Evolutionary conservation across 2,888 invertebrate species (phyloP).

Genomic region (Marasmarcha lunaedactyla): DNA sequence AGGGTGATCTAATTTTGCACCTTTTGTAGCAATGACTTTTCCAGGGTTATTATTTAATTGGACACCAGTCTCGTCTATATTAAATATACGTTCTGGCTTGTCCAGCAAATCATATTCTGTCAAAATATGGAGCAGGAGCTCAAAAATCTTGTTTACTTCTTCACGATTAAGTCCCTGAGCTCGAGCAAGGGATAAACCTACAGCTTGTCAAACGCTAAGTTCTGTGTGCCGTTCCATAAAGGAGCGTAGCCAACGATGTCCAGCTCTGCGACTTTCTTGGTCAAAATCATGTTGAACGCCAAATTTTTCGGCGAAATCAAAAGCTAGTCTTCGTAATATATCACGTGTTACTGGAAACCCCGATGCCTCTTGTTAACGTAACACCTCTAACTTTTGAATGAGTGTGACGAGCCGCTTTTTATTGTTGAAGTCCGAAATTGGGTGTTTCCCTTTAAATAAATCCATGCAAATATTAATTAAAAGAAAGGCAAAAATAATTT

Average conservation of each 20-base stretch:
- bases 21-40: conserved; percentile 25
- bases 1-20: conserved; percentile 14
- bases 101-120: conserved; percentile 15
- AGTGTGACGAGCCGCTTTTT: conserved; percentile 5
- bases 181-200: conserved; percentile 18
- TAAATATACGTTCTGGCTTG: conserved; percentile 22
- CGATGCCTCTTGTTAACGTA: no score
- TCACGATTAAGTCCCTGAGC: conserved; percentile 16
- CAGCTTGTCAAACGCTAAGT: conserved; percentile 18
- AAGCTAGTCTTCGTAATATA: conserved; percentile 2
- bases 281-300: conserved; percentile 4
- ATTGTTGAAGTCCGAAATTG: conserved; percentile 2
- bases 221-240: conserved; percentile 8
- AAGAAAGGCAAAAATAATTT: neutral
- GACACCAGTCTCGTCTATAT: conserved; percentile 27
- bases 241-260: conserved; percentile 4
- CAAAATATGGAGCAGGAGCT: conserved; percentile 13
- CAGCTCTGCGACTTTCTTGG: conserved; percentile 5
- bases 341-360: conserved; percentile 5
- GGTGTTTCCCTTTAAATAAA: conserved; percentile 2
- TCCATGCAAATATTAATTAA: neutral
- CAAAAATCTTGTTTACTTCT: conserved; percentile 16
- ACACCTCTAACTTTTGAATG: conserved; percentile 6
- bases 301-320: conserved; percentile 5
- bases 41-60: conserved; percentile 27